Conservation (phyloP, 2,113 vertebrate species). For the Centrocercus urophasianus region DNA sequence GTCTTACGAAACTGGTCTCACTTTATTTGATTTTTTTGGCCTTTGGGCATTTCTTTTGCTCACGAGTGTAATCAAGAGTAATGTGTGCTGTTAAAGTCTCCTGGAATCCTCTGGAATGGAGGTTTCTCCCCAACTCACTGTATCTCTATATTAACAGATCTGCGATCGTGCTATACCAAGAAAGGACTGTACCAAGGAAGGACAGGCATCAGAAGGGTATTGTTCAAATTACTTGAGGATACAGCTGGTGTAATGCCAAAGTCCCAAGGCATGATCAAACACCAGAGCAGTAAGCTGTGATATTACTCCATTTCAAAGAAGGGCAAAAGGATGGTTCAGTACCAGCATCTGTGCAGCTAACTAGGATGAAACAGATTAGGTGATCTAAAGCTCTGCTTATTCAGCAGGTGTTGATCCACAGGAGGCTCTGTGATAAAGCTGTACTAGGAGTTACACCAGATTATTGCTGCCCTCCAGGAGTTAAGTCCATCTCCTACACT, state of each 20-base stretch:
- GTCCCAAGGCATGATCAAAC: neutral
- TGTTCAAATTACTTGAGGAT: neutral
- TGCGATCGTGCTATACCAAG: slow-evolving; percentile 1
- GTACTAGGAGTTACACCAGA: neutral
- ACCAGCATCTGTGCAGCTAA: neutral
- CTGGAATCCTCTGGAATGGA: slow-evolving; percentile 32
- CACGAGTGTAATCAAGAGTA: slow-evolving; percentile 22
- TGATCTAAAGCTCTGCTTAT: neutral
- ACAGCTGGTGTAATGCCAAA: neutral
- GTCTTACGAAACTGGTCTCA: slow-evolving; percentile 62
- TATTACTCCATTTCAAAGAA: neutral
- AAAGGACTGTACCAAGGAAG: slow-evolving; percentile 39
- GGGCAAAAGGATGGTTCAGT: neutral
- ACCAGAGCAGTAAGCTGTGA: neutral
- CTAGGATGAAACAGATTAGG: neutral
- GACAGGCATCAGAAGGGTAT: slow-evolving; percentile 5
- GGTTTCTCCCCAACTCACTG: neutral
- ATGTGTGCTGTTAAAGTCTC: slow-evolving; percentile 49
- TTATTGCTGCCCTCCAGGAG: neutral
- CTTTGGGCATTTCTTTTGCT: slow-evolving; percentile 67
- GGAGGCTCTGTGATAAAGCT: neutral
- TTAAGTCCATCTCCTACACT: neutral
- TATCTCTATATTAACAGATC: slow-evolving; percentile 29
- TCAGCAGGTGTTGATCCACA: neutral
- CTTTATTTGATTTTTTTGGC: neutral